Evolutionary conservation across 2,797 vertebrate species (phyloP), one percentile per base, ranked within the genome.

Genomic region (Kryptolebias ocellatus): DNA sequence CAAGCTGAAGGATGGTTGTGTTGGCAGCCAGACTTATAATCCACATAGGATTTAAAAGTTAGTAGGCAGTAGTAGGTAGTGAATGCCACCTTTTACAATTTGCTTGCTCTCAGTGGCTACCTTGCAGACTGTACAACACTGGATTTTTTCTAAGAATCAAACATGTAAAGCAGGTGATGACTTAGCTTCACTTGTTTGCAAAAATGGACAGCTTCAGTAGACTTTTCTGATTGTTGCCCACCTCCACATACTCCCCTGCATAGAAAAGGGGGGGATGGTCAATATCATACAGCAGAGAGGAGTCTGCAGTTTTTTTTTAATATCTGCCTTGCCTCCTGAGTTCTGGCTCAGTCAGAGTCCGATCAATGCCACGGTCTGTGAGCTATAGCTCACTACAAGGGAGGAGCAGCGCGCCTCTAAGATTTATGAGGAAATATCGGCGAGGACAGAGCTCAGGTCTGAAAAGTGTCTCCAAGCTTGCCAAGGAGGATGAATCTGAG

Each of bases 361-460:
- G 79, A 93, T 93, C 92, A 87, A 94, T 94, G 85, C 78, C 82
- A 77, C 84, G 51, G 87, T 87, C 85, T 74, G 80, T 78, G 89
- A 90, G 84, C 81, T 90, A 88, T 80, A 76, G 86, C 83, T 73
- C 70, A 68, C 79, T 83, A 71, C 70, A 56, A 71, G 73, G 86
- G 61, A 78, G 79, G 69, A 87, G 79, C 56, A 9, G n/a, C 11
- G 75, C 5, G 65, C 71, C 67, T 47, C 63, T 60, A 82, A 83
- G 85, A 89, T 91, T 92, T 90, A 92, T 78, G 85, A 85, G 73
- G 70, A 75, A 77, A 83, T 76, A 83, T 78, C 45, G 9, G 58
- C 3, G 63, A 79, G 82, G 74, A 86, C 80, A 63, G 83, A 62
- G 72, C 70, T 70, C 58, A 47, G 71, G 74, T 80, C 81, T 81